phyloP scores from a whole-genome alignment of 1,140 invertebrate genomes.

The Panagrolaimus sp. region DNA sequence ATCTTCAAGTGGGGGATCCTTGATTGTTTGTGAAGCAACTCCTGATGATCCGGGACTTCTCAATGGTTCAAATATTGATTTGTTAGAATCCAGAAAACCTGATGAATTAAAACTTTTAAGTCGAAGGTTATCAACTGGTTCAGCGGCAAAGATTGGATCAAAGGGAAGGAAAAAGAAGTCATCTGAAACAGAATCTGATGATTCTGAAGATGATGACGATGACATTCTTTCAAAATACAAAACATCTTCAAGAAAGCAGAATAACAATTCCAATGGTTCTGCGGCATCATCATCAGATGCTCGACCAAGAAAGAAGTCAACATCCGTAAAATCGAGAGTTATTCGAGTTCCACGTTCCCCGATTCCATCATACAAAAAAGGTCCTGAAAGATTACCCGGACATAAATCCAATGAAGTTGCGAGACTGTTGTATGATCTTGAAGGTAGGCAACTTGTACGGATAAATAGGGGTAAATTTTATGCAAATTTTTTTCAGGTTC shows the following conservation, averaged over 20 bases:
- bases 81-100: neutral
- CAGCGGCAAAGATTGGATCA: no score
- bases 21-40: conserved; percentile 2
- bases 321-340: conserved; percentile 1
- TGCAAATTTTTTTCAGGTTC: neutral
- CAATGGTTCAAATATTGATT: neutral
- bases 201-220: neutral
- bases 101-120: neutral
- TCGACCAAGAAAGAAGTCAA: neutral
- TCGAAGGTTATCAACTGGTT: no score
- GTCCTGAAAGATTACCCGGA: neutral
- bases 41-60: neutral
- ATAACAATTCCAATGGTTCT: neutral
- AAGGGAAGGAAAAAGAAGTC: no score
- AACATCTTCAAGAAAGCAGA: neutral
- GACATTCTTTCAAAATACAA: neutral
- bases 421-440: conserved; percentile 5
- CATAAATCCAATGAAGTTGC: conserved; percentile 16
- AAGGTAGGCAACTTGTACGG: neutral
- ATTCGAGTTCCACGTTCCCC: conserved; percentile 3
- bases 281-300: neutral
- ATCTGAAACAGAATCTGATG: neutral
- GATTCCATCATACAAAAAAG: neutral
- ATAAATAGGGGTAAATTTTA: no score
- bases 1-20: neutral